Evolutionary conservation across 2,797 vertebrate genomes (phyloP).

Genomic region (Sebastiscus tertius): DNA sequence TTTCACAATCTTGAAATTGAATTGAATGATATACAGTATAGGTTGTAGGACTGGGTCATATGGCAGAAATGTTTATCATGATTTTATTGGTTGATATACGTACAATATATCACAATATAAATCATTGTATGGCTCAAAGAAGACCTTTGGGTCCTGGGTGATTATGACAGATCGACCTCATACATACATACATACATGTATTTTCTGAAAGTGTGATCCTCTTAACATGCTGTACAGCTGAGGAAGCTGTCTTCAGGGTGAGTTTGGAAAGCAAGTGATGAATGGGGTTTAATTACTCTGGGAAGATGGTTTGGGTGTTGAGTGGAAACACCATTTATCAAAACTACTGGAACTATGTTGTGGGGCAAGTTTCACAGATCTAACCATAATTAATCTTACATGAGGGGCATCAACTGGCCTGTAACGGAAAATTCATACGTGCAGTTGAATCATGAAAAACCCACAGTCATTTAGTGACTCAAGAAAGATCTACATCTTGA

Average conservation of each 20-base stretch:
- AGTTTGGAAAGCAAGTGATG: background rate
- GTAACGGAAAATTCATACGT: background rate
- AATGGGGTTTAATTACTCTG: constrained; percentile 12
- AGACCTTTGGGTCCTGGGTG: background rate
- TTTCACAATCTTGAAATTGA: background rate
- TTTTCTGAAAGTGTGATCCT: background rate
- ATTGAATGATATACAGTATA: background rate
- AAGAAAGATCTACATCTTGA: background rate
- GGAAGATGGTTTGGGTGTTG: background rate
- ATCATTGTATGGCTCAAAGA: background rate
- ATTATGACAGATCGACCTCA: background rate
- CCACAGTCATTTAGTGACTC: background rate
- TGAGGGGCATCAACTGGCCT: background rate
- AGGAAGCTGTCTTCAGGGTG: background rate
- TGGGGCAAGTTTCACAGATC: background rate
- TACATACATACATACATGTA: background rate
- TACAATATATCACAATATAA: background rate
- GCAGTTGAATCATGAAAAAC: background rate
- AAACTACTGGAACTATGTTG: background rate
- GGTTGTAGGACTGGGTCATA: background rate
- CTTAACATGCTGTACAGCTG: background rate
- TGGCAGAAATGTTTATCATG: background rate
- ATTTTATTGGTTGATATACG: background rate
- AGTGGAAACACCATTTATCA: background rate
- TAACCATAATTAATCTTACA: background rate